Evolutionary conservation across 1,140 invertebrate species (phyloP), one percentile per base, ranked within the genome.

Genomic region (Mylabris phalerata): DNA sequence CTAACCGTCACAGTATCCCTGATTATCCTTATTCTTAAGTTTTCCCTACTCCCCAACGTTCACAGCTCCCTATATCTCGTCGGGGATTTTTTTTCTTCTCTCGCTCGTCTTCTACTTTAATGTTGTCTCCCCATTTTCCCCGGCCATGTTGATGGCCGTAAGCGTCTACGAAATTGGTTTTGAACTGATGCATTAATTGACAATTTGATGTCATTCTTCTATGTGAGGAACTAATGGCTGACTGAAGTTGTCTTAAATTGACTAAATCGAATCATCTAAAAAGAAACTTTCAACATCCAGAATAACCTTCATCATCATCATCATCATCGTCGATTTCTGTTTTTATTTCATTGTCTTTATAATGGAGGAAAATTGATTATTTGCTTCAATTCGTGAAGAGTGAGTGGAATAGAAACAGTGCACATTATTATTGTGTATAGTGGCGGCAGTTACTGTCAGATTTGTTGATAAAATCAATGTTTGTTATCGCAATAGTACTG

Each of bases 111-210:
- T 19, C 19, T 1, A 32, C 32, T 32, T 32, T 32, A 32, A 32
- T 32, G 32, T 32, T 32, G 32, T 32, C 32, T 32, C 32, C 32
- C 32, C 32, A 4, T 32, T 32, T 7, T 32, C 32, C 32, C 32
- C 64, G 61, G 65, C 63, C 63, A 67, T 67, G 60, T 65, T 67
- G 46, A 41, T 50, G 61, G 54, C 66, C 54, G 46, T 48, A 48
- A 51, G 64, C 64, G 50, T n/a, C 44, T 32, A 56, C 60, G 61
- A 65, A 68, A 68, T 67, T 67, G 66, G 63, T 65, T 67, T 65
- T 67, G 63, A 67, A 67, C 66, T 67, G 66, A 67, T 67, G 61
- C 61, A 66, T 68, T 68, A 68, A 68, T 68, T 67, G 67, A 67
- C 67, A 68, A 68, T 68, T 68, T 68, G 63, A 63, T 68, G 62